A percentile compares a stretch with the other conserved stretches of the same genome.
These are phyloP conservation scores for Acomys russatus DNA, from an alignment of 2,797 vertebrate genomes.

Conservation along the genomic window DNA sequence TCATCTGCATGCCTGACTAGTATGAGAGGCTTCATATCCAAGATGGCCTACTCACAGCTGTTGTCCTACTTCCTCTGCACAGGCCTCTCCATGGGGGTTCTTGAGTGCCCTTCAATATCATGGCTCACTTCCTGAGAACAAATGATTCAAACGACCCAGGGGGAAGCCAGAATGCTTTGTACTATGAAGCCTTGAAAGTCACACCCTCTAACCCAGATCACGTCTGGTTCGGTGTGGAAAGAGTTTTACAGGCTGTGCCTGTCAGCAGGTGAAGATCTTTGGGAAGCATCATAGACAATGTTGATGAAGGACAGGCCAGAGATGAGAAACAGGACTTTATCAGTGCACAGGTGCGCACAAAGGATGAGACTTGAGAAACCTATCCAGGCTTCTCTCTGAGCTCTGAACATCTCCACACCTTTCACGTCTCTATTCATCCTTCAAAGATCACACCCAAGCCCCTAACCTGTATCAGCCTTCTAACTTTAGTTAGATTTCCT, in stretches of 20 bases:
- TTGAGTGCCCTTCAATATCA: background rate
- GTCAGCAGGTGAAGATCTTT: background rate
- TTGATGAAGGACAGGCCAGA: background rate
- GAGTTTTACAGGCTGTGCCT: background rate
- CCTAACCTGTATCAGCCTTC: background rate
- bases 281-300: background rate
- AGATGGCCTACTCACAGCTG: background rate
- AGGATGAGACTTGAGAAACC: background rate
- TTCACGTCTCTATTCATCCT: background rate
- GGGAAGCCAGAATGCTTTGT: background rate
- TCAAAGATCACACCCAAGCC: background rate
- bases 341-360: background rate
- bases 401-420: background rate
- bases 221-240: background rate
- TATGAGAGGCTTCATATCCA: background rate
- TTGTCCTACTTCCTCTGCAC: background rate
- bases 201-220: background rate
- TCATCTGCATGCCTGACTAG: background rate
- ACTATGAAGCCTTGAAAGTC: background rate
- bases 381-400: background rate
- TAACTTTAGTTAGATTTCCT: background rate
- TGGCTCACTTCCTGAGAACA: background rate
- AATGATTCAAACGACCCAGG: background rate
- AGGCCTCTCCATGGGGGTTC: background rate
- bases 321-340: background rate